Base-by-base conservation (phyloP, 2,797 vertebrate genomes). In the Tragopan temminckii region DNA sequence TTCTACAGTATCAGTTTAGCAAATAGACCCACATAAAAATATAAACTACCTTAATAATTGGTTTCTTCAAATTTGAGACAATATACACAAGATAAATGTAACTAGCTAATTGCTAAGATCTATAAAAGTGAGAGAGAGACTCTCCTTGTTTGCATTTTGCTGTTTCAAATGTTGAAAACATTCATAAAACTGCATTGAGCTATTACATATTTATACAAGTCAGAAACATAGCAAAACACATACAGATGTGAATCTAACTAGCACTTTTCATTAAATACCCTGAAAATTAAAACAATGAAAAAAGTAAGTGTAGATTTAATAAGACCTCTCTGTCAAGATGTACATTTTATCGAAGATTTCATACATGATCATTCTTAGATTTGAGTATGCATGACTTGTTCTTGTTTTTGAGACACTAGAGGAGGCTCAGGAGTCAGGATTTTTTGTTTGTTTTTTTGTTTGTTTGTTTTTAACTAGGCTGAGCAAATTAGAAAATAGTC, bases 401-500 rank as follows among this genome's bases (percentile, higher is more conserved):
- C 89, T 75, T 93, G 75, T 62, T 83, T 85, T 83, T 83, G 84
- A 52, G 67, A 95, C 93, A 79, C 89, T 88, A 95, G 95, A 85
- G 93, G 89, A 96, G 72, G 89, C 87, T 95, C 82, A 66, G 91
- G 82, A 95, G 82, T 86, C 80, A 94, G 46, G n/a, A 91, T 62
- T 5, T 6, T 6, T 72, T 88, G n/a, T 58, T 68, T 3, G 5
- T 66, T 86, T 62, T 67, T 9, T 8, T 6, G 4, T 66, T 85
- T 87, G 45, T 80, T 23, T 4, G 3, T 69, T 86, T 89, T 81
- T 92, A 46, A 57, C 61, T 33, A 63, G 58, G 58, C 7, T 69
- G 38, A 91, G 58, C 8, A 84, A 90, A 92, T 89, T 62, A 50
- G 27, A 79, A 58, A 69, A 78, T 7, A 14, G 55, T 23, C 5